A percentile compares a stretch with the other conserved stretches of the same genome.
Evolutionary conservation across 2,888 invertebrate genomes (phyloP).

Genomic region (Saturnia japonica): DNA sequence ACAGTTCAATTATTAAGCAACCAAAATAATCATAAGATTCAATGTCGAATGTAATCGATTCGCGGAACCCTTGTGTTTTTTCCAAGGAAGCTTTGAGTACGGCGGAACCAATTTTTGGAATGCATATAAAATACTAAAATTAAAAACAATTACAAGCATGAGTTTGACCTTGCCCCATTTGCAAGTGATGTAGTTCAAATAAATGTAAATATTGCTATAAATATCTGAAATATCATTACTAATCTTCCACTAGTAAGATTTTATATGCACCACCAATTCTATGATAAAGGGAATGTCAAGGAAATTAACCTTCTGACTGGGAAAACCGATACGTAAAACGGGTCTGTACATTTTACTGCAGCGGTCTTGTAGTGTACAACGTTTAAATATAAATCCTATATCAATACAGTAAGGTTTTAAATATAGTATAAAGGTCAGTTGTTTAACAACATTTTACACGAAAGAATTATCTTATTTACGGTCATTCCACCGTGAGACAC

Average conservation of each 20-base stretch:
- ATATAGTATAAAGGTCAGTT: not conserved
- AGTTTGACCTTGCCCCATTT: not conserved
- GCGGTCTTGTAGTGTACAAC: not conserved
- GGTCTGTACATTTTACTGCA: slow-evolving; percentile 2
- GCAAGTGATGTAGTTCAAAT: not conserved
- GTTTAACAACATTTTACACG: not conserved
- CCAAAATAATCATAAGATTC: no score
- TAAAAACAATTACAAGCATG: not conserved
- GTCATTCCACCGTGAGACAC: slow-evolving; percentile 33
- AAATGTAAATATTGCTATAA: not conserved
- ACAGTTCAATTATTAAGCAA: no score
- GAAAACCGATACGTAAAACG: slow-evolving; percentile 34
- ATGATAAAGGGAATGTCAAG: slow-evolving; percentile 25
- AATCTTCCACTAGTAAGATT: not conserved
- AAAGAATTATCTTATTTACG: slow-evolving; percentile 40
- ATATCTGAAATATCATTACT: no score
- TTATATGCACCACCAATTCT: not conserved
- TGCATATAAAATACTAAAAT: no score
- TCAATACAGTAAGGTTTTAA: slow-evolving; percentile 22
- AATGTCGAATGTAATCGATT: no score
- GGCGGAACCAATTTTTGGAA: no score
- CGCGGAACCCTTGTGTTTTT: no score
- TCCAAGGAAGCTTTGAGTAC: no score
- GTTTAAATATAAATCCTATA: slow-evolving; percentile 18
- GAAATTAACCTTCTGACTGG: slow-evolving; percentile 31